Conservation (phyloP, 2,888 invertebrate species). For the Acleris sparsana region DNA sequence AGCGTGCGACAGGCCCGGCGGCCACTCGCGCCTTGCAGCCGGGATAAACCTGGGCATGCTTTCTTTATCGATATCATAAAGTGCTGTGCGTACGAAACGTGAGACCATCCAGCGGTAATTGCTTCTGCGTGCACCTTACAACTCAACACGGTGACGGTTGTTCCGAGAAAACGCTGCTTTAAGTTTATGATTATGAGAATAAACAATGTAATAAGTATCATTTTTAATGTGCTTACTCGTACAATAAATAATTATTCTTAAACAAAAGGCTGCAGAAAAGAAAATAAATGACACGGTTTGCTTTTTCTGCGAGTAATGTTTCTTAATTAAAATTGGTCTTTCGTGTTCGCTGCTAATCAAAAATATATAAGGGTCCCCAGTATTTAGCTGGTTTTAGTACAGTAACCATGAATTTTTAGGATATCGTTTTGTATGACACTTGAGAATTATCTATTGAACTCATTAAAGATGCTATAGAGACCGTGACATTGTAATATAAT, state of each 20-base stretch:
- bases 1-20: conserved; percentile 45
- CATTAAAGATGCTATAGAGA: no score
- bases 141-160: no score
- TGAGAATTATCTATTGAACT: not conserved
- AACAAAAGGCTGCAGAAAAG: no score
- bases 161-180: no score
- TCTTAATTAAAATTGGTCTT: conserved; percentile 29
- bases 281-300: not conserved
- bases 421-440: not conserved
- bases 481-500: no score
- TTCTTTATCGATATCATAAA: conserved; percentile 28
- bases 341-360: conserved; percentile 28
- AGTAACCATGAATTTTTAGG: conserved; percentile 14
- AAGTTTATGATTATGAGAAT: no score
- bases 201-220: no score
- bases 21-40: conserved; percentile 11
- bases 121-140: not conserved
- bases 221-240: no score
- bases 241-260: no score
- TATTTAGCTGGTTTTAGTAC: conserved; percentile 14
- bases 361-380: conserved; percentile 27
- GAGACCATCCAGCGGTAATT: conserved; percentile 9
- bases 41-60: conserved; percentile 20
- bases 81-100: conserved; percentile 25
- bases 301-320: conserved; percentile 9